A percentile compares a stretch with the other conserved stretches of the same genome.
phyloP scores from a whole-genome alignment of 2,113 vertebrate genomes.

The Lonchura striata region DNA sequence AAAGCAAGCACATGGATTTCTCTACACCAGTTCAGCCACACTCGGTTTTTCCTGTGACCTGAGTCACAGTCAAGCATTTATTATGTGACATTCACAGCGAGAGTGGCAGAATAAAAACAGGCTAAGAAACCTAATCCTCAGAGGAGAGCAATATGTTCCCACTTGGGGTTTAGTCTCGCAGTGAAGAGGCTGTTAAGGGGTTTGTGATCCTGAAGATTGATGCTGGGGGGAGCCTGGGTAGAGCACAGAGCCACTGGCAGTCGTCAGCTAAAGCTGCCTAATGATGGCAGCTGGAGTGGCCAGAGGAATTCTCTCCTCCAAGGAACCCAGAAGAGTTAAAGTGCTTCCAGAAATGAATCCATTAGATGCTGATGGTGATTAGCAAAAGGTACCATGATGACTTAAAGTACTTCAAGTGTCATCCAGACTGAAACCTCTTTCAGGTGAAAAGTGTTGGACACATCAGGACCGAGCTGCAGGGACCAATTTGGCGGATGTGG shows the following conservation, averaged over 20 bases:
- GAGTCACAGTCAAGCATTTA: neutral
- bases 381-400: neutral
- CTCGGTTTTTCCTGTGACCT: neutral
- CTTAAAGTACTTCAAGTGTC: neutral
- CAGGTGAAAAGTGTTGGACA: neutral
- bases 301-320: neutral
- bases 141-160: constrained; percentile 14
- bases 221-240: neutral
- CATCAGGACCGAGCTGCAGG: neutral
- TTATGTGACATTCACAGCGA: neutral
- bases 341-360: constrained; percentile 15
- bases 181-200: constrained; percentile 22
- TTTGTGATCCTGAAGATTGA: neutral
- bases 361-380: constrained; percentile 4
- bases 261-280: constrained; percentile 5
- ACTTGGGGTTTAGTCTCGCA: constrained; percentile 4
- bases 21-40: neutral
- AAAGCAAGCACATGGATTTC: neutral
- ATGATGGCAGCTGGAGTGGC: neutral
- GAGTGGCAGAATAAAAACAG: neutral
- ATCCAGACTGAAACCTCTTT: neutral
- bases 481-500: neutral
- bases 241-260: neutral
- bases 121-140: constrained; percentile 4
- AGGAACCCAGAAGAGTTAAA: neutral